Percentiles rank a stretch among this genome's conserved stretches.
phyloP scores from a whole-genome alignment of 2,888 invertebrate genomes.

The Xestia sexstrigata region DNA sequence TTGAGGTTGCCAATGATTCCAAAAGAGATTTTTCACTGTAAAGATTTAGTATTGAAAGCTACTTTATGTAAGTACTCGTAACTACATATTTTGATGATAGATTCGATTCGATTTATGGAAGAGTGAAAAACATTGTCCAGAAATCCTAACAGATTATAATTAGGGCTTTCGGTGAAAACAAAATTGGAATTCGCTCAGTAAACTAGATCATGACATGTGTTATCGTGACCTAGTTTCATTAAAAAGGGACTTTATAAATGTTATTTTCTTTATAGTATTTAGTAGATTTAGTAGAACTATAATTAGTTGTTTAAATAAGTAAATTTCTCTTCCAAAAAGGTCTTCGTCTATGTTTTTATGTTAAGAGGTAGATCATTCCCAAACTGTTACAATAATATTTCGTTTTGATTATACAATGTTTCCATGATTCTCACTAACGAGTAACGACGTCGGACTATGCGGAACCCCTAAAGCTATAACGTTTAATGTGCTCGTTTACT shows the following conservation, averaged over 20 bases:
- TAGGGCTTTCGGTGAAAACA: conserved; percentile 13
- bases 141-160: background rate
- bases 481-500: conserved; percentile 45
- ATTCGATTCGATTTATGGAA: background rate
- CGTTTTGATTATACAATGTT: conserved; percentile 37
- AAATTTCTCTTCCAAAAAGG: background rate
- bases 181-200: background rate
- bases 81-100: conserved; percentile 13
- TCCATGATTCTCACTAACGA: conserved; percentile 37
- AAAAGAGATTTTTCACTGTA: background rate
- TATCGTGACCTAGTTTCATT: conserved; percentile 4
- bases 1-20: background rate
- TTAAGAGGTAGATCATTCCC: background rate
- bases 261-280: background rate
- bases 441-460: conserved; percentile 26
- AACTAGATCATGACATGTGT: conserved; percentile 15
- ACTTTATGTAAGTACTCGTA: conserved; percentile 23
- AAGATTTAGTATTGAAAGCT: background rate
- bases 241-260: background rate
- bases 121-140: conserved; percentile 19
- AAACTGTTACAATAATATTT: conserved; percentile 45
- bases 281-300: background rate
- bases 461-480: conserved; percentile 43
- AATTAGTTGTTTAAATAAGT: background rate
- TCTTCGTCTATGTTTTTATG: background rate